Evolutionary conservation across 2,113 vertebrate genomes (phyloP).

Genomic region (Ammodytes marinus): DNA sequence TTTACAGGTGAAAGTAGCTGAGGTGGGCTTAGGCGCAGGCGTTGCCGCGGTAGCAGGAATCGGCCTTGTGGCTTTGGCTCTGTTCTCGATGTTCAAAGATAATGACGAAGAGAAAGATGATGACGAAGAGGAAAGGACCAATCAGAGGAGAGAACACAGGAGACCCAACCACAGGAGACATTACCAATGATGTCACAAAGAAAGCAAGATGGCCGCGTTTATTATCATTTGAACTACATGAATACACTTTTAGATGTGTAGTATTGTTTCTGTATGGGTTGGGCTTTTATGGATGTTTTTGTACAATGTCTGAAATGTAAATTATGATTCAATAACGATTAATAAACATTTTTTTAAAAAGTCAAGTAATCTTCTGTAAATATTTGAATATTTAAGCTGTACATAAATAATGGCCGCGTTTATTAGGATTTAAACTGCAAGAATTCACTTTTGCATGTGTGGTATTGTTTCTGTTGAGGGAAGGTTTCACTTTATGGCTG

Average conservation of each 20-base stretch:
- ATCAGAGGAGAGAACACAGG: too few species aligned
- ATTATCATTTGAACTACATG: not conserved
- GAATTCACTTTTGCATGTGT: too few species aligned
- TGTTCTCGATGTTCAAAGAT: conserved; percentile 20
- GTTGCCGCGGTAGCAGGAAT: not conserved
- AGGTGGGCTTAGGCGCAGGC: not conserved
- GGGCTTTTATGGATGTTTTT: not conserved
- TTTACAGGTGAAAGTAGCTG: conserved; percentile 28
- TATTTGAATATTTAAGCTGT: not conserved
- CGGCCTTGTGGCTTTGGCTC: not conserved
- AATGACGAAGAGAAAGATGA: not conserved
- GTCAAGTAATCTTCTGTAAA: not conserved
- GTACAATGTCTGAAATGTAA: conserved; percentile 2
- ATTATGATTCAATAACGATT: not conserved
- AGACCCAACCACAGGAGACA: not conserved
- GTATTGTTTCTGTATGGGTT: not conserved
- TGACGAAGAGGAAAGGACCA: not conserved
- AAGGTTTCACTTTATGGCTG: too few species aligned
- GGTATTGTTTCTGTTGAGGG: too few species aligned
- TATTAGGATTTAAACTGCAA: not conserved
- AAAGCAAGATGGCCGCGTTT: not conserved
- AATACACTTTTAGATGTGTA: not conserved
- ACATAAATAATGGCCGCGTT: not conserved
- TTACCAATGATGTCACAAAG: not conserved
- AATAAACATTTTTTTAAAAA: too few species aligned